Evolutionary conservation across 1,140 invertebrate genomes (phyloP).

Genomic region (Drosophila carrolli): DNA sequence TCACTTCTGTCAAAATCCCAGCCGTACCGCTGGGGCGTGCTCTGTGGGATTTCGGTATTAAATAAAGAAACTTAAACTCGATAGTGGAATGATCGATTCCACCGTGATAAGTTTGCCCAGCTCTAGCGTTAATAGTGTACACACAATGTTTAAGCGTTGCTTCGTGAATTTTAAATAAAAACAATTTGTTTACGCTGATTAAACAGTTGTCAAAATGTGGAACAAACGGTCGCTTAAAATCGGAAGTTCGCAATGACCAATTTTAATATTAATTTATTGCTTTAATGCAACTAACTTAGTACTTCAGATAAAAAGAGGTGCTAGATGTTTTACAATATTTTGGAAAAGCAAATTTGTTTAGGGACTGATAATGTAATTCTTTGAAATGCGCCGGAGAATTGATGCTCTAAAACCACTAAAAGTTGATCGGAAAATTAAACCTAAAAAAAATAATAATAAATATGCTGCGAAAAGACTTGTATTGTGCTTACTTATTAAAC

Average conservation of each 20-base stretch:
- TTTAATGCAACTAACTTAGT: no score
- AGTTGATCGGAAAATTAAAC: neutral
- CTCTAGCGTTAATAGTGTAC: slow-evolving; percentile 4
- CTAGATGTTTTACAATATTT: neutral
- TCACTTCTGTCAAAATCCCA: no score
- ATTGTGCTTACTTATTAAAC: slow-evolving; percentile 1
- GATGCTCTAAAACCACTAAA: neutral
- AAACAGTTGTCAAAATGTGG: neutral
- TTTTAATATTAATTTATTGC: neutral
- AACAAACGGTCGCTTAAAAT: neutral
- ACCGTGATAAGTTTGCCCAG: neutral
- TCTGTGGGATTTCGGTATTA: no score
- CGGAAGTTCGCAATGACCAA: neutral
- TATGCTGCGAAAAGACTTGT: slow-evolving; percentile 19
- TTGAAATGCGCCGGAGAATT: slow-evolving; percentile 6
- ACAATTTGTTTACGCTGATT: neutral
- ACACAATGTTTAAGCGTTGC: slow-evolving; percentile 8
- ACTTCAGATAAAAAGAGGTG: neutral
- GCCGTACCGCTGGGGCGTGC: no score
- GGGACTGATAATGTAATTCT: slow-evolving; percentile 9
- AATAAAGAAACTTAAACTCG: no score
- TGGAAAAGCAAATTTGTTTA: neutral
- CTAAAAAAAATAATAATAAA: slow-evolving; percentile 2
- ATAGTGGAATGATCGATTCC: neutral
- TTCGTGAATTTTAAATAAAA: neutral